These are phyloP conservation scores for Harpagoxenus sublaevis DNA, from an alignment of 2,888 invertebrate genomes.

Conservation along the genomic window DNA sequence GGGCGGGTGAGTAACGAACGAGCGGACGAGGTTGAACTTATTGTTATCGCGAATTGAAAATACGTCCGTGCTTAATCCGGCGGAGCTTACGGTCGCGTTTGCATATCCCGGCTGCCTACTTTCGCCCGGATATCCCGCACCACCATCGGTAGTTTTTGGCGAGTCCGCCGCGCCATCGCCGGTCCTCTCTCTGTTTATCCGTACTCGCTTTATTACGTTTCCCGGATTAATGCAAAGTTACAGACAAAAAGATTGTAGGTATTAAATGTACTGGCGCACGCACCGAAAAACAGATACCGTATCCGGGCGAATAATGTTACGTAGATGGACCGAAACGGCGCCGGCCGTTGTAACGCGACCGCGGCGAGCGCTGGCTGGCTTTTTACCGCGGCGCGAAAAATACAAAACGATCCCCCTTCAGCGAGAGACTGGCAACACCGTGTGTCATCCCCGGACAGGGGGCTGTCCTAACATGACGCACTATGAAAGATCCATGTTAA, in stretches of 20 bases:
- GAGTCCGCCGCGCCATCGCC: slow-evolving; percentile 29
- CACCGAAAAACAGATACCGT: slow-evolving; percentile 35
- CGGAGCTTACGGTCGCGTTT: slow-evolving; percentile 59
- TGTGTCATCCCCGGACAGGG: slow-evolving; percentile 39
- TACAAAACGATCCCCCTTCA: slow-evolving; percentile 30
- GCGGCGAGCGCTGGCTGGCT: not conserved
- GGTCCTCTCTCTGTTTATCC: slow-evolving; percentile 48
- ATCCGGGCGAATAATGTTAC: slow-evolving; percentile 47
- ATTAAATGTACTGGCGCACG: slow-evolving; percentile 45
- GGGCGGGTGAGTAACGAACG: slow-evolving; percentile 73
- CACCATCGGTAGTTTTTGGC: slow-evolving; percentile 46
- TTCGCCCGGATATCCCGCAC: slow-evolving; percentile 43
- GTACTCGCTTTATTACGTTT: slow-evolving; percentile 56
- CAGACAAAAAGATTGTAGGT: slow-evolving; percentile 54
- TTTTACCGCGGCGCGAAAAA: slow-evolving; percentile 44
- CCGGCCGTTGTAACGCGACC: not conserved
- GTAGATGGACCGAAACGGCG: slow-evolving; percentile 7
- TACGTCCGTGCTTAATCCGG: slow-evolving; percentile 75
- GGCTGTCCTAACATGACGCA: slow-evolving; percentile 41
- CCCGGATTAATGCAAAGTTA: slow-evolving; percentile 56
- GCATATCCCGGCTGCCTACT: slow-evolving; percentile 59
- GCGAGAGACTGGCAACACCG: slow-evolving; percentile 15
- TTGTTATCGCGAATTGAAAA: slow-evolving; percentile 81
- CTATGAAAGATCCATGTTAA: slow-evolving; percentile 30
- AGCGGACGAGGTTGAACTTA: slow-evolving; percentile 78